Evolutionary conservation across 2,797 vertebrate genomes (phyloP).

Genomic region (Rallus crepitans): DNA sequence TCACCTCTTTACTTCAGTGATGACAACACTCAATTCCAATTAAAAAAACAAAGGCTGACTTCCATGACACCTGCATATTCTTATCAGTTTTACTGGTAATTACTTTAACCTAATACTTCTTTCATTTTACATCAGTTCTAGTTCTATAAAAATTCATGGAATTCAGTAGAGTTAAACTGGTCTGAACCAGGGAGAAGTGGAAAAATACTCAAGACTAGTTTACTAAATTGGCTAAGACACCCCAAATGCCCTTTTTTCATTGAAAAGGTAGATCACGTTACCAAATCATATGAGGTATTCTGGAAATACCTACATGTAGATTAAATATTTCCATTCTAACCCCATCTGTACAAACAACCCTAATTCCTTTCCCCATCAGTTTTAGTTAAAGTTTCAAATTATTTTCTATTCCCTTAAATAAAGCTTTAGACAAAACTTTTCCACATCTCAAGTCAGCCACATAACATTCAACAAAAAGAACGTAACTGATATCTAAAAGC

Average conservation of each 20-base stretch:
- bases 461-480: slow-evolving; percentile 11
- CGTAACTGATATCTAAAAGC: slow-evolving; percentile 55
- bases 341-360: slow-evolving; percentile 57
- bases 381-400: slow-evolving; percentile 35
- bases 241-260: background rate
- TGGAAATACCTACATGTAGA: slow-evolving; percentile 17
- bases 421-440: slow-evolving; percentile 55
- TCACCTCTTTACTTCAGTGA: background rate
- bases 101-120: background rate
- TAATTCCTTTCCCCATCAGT: slow-evolving; percentile 19
- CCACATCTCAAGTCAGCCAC: slow-evolving; percentile 36
- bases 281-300: slow-evolving; percentile 23
- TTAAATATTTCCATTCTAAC: slow-evolving; percentile 61
- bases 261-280: slow-evolving; percentile 16
- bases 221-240: slow-evolving; percentile 33
- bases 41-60: background rate
- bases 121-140: background rate
- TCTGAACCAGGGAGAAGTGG: background rate
- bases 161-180: background rate
- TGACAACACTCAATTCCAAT: background rate
- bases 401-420: slow-evolving; percentile 37
- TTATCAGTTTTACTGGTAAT: background rate
- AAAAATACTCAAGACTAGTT: slow-evolving; percentile 14
- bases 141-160: background rate
- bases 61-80: background rate